Evolutionary conservation across 2,888 invertebrate species (phyloP).

Genomic region (Pachydiplax longipennis): DNA sequence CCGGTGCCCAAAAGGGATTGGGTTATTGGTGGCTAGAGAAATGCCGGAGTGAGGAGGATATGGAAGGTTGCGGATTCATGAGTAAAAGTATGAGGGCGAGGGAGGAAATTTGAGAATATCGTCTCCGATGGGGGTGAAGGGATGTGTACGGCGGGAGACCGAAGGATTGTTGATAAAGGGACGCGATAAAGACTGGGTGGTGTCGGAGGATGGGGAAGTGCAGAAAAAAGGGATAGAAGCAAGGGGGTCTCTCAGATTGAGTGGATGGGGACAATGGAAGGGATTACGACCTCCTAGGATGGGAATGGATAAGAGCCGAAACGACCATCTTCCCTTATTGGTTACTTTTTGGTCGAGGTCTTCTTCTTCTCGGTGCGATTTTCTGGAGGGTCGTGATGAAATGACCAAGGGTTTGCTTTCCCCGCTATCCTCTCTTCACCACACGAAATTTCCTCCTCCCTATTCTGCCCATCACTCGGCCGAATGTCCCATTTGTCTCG

Average conservation of each 20-base stretch:
- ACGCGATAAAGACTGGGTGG: background rate
- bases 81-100: background rate
- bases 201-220: background rate
- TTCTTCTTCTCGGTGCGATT: background rate
- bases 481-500: background rate
- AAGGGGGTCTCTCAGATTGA: background rate
- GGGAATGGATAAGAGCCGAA: background rate
- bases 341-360: background rate
- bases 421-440: background rate
- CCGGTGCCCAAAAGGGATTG: conserved; percentile 30
- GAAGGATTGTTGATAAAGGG: background rate
- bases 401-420: background rate
- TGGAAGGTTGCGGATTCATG: background rate
- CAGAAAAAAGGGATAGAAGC: background rate
- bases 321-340: background rate
- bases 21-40: conserved; percentile 43
- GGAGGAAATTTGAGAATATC: background rate
- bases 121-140: background rate
- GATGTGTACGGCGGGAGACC: background rate
- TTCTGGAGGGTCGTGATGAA: background rate
- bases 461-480: background rate
- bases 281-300: background rate
- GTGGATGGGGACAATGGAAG: background rate
- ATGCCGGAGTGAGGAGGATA: background rate
- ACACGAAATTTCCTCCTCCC: background rate